These are phyloP conservation scores for Amphimallon solstitiale DNA, from an alignment of 2,888 invertebrate genomes.

Conservation along the genomic window DNA sequence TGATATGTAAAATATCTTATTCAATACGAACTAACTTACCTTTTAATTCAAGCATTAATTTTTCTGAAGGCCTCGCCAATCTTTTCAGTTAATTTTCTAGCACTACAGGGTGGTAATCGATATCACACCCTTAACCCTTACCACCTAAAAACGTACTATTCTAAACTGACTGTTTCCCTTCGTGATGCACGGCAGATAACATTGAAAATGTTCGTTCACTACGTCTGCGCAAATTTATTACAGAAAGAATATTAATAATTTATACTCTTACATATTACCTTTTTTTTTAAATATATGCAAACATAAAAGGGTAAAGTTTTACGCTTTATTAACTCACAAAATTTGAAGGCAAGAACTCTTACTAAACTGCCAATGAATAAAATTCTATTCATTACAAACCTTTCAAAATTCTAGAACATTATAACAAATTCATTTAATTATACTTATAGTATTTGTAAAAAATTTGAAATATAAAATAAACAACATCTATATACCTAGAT, in stretches of 20 bases:
- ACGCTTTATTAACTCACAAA: not conserved
- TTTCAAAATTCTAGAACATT: too few relatives aligned
- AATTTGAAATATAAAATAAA: too few relatives aligned
- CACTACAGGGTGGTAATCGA: conserved; percentile 40
- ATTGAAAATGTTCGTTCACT: conserved; percentile 37
- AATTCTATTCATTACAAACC: too few relatives aligned
- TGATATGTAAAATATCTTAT: not conserved
- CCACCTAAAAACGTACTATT: conserved; percentile 46
- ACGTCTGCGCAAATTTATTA: conserved; percentile 43
- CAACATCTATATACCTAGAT: too few relatives aligned
- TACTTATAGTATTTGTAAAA: too few relatives aligned
- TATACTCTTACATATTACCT: not conserved
- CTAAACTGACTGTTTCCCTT: conserved; percentile 14
- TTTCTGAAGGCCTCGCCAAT: conserved; percentile 2
- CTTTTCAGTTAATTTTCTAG: not conserved
- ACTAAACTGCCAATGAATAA: too few relatives aligned
- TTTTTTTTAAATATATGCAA: not conserved
- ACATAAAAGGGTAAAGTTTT: not conserved
- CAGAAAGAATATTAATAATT: conserved; percentile 21
- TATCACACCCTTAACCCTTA: conserved; percentile 45
- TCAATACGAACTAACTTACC: conserved; percentile 13
- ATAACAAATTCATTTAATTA: too few relatives aligned
- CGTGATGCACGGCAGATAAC: conserved; percentile 39
- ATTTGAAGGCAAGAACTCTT: too few relatives aligned
- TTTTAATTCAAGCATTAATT: not conserved